phyloP scores from a whole-genome alignment of 53 echinoderm and acorn worm species.

The Luidia sarsii region DNA sequence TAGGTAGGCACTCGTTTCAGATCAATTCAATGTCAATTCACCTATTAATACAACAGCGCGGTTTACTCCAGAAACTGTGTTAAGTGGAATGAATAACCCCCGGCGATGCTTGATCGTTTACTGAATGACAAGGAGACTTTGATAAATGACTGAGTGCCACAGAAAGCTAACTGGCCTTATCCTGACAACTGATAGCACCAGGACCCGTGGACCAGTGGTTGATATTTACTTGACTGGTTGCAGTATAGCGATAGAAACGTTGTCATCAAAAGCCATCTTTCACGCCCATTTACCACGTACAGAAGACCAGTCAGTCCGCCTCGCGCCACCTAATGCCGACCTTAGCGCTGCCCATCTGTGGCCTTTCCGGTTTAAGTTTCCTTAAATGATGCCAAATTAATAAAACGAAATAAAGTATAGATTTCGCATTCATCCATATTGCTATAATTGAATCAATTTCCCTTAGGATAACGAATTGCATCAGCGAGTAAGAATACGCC shows the following conservation, averaged over 20 bases:
- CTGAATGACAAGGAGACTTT: background rate
- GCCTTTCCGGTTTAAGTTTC: constrained; percentile 15
- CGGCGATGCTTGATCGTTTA: constrained; percentile 24
- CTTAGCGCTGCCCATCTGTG: constrained; percentile 50
- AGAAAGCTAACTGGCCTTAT: background rate
- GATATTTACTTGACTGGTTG: constrained; percentile 45
- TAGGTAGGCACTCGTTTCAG: constrained; percentile 51
- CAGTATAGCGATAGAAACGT: constrained; percentile 28
- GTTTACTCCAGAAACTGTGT: constrained; percentile 54
- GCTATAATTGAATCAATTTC: no score
- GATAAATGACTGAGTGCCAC: constrained; percentile 1
- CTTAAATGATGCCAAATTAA: background rate
- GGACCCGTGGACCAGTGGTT: constrained; percentile 9
- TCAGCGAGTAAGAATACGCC: no score
- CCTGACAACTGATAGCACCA: background rate
- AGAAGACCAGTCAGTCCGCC: background rate
- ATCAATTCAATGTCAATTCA: constrained; percentile 53
- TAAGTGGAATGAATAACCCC: constrained; percentile 58
- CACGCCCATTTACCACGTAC: constrained; percentile 50
- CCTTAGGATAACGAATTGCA: no score
- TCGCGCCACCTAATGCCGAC: constrained; percentile 14
- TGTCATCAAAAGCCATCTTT: constrained; percentile 47
- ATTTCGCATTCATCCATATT: no score
- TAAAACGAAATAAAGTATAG: no score
- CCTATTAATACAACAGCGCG: constrained; percentile 49